These are phyloP conservation scores for Furcula furcula DNA, from an alignment of 2,888 invertebrate species.

Conservation along the genomic window DNA sequence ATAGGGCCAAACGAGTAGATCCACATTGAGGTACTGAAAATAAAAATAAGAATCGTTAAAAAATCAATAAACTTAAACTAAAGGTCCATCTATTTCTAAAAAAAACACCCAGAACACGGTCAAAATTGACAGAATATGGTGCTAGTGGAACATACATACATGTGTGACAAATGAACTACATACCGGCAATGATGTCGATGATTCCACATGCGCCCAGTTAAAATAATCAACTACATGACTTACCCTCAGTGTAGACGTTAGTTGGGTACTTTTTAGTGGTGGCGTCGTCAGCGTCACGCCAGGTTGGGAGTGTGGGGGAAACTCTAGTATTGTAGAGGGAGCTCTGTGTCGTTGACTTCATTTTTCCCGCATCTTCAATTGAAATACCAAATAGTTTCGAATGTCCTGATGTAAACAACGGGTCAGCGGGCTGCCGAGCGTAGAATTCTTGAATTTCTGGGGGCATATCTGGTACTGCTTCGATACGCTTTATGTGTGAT, in stretches of 20 bases:
- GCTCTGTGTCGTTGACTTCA: slow-evolving; percentile 74
- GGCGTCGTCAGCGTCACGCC: slow-evolving; percentile 63
- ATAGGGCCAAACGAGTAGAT: slow-evolving; percentile 76
- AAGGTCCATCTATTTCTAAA: background rate
- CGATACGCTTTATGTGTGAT: slow-evolving; percentile 22
- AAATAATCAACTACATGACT: slow-evolving; percentile 29
- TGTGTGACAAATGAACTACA: background rate
- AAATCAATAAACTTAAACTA: too few species aligned
- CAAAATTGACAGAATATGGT: background rate
- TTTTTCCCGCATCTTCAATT: slow-evolving; percentile 82
- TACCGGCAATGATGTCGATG: background rate
- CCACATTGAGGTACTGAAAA: slow-evolving; percentile 74
- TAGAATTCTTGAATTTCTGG: slow-evolving; percentile 48
- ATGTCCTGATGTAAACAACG: slow-evolving; percentile 81
- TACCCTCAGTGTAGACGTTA: slow-evolving; percentile 66
- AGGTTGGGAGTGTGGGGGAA: slow-evolving; percentile 84
- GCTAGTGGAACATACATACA: background rate
- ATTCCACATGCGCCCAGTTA: slow-evolving; percentile 35
- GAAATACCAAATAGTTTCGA: slow-evolving; percentile 84
- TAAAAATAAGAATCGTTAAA: too few species aligned
- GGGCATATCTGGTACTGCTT: slow-evolving; percentile 30
- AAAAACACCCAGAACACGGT: background rate
- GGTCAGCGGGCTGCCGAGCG: slow-evolving; percentile 29
- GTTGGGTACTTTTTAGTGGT: slow-evolving; percentile 71
- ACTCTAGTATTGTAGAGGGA: slow-evolving; percentile 78